Evolutionary conservation across 1,140 invertebrate genomes (phyloP).

Genomic region (Drosophila ficusphila): DNA sequence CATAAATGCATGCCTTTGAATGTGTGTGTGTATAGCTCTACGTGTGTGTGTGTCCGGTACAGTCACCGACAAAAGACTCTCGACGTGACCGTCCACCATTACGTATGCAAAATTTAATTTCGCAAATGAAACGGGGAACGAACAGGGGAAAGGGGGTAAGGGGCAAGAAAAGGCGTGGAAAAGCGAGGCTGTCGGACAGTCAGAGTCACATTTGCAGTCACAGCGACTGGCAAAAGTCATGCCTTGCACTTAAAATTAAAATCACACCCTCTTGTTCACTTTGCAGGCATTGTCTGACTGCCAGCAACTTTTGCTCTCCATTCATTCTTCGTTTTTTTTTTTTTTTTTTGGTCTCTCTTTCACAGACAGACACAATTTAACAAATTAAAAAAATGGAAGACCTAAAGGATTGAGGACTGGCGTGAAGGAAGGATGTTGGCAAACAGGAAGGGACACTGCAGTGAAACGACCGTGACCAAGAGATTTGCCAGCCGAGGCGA

Average conservation of each 20-base stretch:
- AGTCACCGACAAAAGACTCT: constrained; percentile 44
- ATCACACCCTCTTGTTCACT: constrained; percentile 26
- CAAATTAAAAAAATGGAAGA: constrained; percentile 69
- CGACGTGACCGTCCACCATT: constrained; percentile 40
- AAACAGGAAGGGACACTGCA: constrained; percentile 56
- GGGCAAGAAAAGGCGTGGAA: constrained; percentile 13
- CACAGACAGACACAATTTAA: constrained; percentile 70
- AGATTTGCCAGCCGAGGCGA: constrained; percentile 40
- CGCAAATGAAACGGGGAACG: constrained; percentile 59
- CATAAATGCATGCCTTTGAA: constrained; percentile 20
- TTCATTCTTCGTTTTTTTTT: too few species aligned
- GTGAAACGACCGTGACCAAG: constrained; percentile 54
- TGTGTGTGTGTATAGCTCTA: constrained; percentile 1
- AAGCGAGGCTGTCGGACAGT: constrained; percentile 8
- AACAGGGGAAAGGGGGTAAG: too few species aligned
- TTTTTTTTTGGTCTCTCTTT: background rate
- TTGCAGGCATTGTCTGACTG: constrained; percentile 46
- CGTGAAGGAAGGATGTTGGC: constrained; percentile 26
- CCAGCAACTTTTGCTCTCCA: constrained; percentile 14
- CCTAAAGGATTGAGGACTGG: constrained; percentile 34
- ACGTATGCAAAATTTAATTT: constrained; percentile 77
- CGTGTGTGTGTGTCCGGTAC: constrained; percentile 27
- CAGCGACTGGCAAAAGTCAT: constrained; percentile 54
- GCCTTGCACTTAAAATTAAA: constrained; percentile 61
- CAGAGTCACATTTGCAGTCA: constrained; percentile 24